Percentiles rank a stretch among this genome's conserved stretches.
phyloP scores from a whole-genome alignment of 1,140 invertebrate genomes.

The Mercenaria mercenaria region DNA sequence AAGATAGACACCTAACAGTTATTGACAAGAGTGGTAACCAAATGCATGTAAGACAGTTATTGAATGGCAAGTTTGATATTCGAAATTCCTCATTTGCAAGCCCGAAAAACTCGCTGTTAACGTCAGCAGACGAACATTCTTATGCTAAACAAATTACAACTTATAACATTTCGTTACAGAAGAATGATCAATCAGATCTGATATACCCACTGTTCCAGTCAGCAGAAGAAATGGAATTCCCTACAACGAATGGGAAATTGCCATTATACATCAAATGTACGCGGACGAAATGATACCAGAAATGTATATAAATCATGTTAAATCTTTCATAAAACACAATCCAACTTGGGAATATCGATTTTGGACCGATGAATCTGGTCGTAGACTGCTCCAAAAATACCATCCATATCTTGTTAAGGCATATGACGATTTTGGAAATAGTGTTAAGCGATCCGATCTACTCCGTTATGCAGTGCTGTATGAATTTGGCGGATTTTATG shows the following conservation, averaged over 20 bases:
- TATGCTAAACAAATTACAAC: no score
- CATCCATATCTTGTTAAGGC: slow-evolving; percentile 73
- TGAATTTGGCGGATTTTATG: slow-evolving; percentile 81
- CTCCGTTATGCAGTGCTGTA: slow-evolving; percentile 78
- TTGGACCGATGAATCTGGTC: slow-evolving; percentile 80
- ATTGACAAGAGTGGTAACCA: no score
- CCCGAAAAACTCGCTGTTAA: no score
- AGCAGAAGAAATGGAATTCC: slow-evolving; percentile 55
- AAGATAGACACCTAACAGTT: no score
- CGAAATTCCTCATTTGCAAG: no score
- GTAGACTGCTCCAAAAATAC: slow-evolving; percentile 70
- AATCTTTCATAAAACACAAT: slow-evolving; percentile 74
- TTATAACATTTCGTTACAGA: no score
- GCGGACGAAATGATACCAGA: slow-evolving; percentile 70
- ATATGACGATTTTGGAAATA: slow-evolving; percentile 74
- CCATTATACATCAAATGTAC: slow-evolving; percentile 82
- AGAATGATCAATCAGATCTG: no score
- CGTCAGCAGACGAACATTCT: no score
- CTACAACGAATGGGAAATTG: not conserved
- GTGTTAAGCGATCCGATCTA: slow-evolving; percentile 76
- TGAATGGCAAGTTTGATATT: no score
- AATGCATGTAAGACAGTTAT: no score
- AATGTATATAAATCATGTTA: slow-evolving; percentile 69
- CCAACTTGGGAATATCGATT: slow-evolving; percentile 81
- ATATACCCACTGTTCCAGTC: not conserved